Conservation (phyloP, 2,113 vertebrate genomes). For the Nicator chloris region DNA sequence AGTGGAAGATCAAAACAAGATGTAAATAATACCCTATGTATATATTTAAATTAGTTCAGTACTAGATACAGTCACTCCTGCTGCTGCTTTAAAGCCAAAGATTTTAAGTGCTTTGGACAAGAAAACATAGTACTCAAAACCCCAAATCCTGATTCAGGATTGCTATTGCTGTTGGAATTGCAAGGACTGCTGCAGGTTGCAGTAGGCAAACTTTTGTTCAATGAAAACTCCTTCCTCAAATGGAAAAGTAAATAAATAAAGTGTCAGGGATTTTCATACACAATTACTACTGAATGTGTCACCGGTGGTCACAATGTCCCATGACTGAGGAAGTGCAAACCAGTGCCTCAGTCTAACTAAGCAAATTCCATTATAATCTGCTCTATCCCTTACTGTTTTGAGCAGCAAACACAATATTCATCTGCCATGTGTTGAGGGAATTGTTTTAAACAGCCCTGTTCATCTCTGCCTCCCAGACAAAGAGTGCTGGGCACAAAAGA, state of each 20-base stretch:
- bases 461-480: not conserved
- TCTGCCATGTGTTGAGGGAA: not conserved
- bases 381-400: not conserved
- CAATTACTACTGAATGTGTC: not conserved
- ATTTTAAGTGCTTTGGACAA: not conserved
- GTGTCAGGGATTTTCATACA: not conserved
- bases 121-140: not conserved
- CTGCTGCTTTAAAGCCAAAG: not conserved
- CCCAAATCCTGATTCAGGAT: not conserved
- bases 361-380: not conserved
- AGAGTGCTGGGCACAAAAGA: not conserved
- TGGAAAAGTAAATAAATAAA: not conserved
- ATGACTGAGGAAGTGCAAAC: not conserved
- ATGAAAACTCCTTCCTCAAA: not conserved
- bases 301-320: not conserved
- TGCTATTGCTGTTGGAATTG: not conserved
- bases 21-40: not conserved
- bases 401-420: not conserved
- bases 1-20: constrained; percentile 30
- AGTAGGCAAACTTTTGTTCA: not conserved
- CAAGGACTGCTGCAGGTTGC: not conserved
- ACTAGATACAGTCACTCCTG: constrained; percentile 39
- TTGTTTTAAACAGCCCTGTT: not conserved
- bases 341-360: not conserved
- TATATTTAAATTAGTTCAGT: not conserved